Percentiles rank a stretch among this genome's conserved stretches.
These are phyloP conservation scores for Oryzias woworae DNA, from an alignment of 2,113 vertebrate species.

Conservation along the genomic window DNA sequence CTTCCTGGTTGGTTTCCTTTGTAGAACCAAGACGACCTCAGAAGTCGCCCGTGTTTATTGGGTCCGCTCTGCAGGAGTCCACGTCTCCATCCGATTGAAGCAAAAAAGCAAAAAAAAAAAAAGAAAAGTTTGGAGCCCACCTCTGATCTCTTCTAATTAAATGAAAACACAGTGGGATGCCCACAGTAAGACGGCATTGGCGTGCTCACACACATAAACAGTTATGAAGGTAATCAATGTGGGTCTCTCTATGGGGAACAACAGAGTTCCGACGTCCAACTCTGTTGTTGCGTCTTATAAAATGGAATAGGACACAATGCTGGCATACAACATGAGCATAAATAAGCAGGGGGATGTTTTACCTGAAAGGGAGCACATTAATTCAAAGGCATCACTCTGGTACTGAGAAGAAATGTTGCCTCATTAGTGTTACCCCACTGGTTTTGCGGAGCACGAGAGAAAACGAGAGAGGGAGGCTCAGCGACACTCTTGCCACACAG, in stretches of 20 bases:
- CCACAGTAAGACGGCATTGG: conserved; percentile 32
- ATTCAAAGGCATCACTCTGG: conserved; percentile 67
- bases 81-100: conserved; percentile 42
- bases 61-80: conserved; percentile 58
- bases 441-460: conserved; percentile 52
- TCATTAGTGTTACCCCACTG: conserved; percentile 72
- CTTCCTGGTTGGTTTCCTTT: conserved; percentile 48
- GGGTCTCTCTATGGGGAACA: conserved; percentile 42
- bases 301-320: conserved; percentile 49
- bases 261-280: conserved; percentile 40
- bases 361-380: conserved; percentile 65
- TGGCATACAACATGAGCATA: conserved; percentile 63
- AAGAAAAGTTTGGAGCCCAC: conserved; percentile 64
- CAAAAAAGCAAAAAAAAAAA: conserved; percentile 1
- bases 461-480: conserved; percentile 28
- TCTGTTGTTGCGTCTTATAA: conserved; percentile 51
- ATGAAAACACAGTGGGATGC: conserved; percentile 64
- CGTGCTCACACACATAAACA: conserved; percentile 18
- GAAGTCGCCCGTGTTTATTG: conserved; percentile 46
- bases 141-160: conserved; percentile 71
- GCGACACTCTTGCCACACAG: conserved; percentile 43
- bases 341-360: conserved; percentile 67
- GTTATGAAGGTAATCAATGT: conserved; percentile 35
- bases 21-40: conserved; percentile 46
- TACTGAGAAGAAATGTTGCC: conserved; percentile 62